Percentiles rank a stretch among this genome's conserved stretches.
Conservation (phyloP, 2,888 invertebrate species). For the Agrotis puta region DNA sequence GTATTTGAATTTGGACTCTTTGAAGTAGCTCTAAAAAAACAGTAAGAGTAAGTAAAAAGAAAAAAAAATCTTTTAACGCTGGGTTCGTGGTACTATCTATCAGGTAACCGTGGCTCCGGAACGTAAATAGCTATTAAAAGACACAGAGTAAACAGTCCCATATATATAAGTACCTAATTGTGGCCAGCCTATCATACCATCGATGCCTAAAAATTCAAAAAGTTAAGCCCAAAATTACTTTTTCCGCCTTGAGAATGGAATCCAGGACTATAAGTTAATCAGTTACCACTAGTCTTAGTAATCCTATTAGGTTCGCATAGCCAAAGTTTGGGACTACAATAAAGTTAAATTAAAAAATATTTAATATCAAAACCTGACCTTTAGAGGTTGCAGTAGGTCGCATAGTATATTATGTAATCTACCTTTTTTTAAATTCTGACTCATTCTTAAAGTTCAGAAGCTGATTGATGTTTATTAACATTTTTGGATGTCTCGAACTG, state of each 20-base stretch:
- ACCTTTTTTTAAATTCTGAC: slow-evolving; percentile 41
- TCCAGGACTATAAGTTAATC: not conserved
- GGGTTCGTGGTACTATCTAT: no score
- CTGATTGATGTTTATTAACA: slow-evolving; percentile 14
- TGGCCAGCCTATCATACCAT: no score
- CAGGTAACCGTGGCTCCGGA: no score
- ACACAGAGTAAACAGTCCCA: no score
- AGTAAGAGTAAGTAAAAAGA: no score
- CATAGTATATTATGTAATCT: slow-evolving; percentile 13
- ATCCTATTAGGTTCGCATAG: slow-evolving; percentile 2
- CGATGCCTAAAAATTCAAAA: no score
- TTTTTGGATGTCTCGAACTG: not conserved
- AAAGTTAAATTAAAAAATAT: slow-evolving; percentile 5
- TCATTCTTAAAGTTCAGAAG: slow-evolving; percentile 49
- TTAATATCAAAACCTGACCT: slow-evolving; percentile 40
- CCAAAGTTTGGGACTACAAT: not conserved
- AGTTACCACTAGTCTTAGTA: no score
- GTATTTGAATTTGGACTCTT: slow-evolving; percentile 25
- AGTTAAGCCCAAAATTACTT: no score
- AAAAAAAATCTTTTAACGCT: no score
- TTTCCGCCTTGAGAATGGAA: not conserved
- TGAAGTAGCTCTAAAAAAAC: not conserved
- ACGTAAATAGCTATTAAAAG: no score
- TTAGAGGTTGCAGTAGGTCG: slow-evolving; percentile 28
- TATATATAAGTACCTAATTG: no score